Percentiles rank a stretch among this genome's conserved stretches.
Evolutionary conservation across 2,888 invertebrate genomes (phyloP).

Genomic region (Sympetrum striolatum): DNA sequence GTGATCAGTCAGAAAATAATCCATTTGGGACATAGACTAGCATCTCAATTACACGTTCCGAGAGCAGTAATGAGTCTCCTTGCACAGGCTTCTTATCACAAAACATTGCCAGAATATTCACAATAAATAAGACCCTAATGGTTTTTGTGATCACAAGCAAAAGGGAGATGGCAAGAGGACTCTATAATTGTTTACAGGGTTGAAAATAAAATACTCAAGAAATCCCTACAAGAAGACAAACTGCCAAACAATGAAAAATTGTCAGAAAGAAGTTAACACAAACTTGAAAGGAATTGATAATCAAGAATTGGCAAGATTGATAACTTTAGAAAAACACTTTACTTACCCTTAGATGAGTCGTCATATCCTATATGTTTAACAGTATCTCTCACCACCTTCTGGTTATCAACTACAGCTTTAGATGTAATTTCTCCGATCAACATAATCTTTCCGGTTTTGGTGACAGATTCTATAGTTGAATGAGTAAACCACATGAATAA

Average conservation of each 20-base stretch:
- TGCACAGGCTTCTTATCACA: not conserved
- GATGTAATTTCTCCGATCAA: slow-evolving; percentile 99
- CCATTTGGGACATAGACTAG: slow-evolving; percentile 14
- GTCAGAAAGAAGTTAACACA: not conserved
- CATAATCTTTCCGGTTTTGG: slow-evolving; percentile 99
- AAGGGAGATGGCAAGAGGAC: not conserved
- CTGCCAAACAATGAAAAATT: not conserved
- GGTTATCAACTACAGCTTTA: slow-evolving; percentile 96
- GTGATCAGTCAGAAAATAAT: slow-evolving; percentile 40
- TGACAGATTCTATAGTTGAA: slow-evolving; percentile 85
- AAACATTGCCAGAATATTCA: slow-evolving; percentile 10
- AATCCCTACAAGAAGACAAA: not conserved
- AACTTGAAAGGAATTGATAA: not conserved
- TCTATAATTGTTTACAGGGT: not conserved
- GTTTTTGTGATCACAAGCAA: not conserved
- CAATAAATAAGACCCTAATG: not conserved
- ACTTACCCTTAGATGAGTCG: slow-evolving; percentile 91
- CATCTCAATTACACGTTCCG: not conserved
- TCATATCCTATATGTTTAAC: slow-evolving; percentile 99
- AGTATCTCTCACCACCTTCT: slow-evolving; percentile 94
- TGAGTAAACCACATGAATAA: slow-evolving; percentile 46
- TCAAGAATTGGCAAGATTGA: not conserved
- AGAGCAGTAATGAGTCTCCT: not conserved
- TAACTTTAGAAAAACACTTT: not conserved
- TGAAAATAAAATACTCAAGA: not conserved